Percentiles rank a stretch among this genome's conserved stretches.
phyloP scores from a whole-genome alignment of 2,113 vertebrate genomes.

The Cyrtonyx montezumae region DNA sequence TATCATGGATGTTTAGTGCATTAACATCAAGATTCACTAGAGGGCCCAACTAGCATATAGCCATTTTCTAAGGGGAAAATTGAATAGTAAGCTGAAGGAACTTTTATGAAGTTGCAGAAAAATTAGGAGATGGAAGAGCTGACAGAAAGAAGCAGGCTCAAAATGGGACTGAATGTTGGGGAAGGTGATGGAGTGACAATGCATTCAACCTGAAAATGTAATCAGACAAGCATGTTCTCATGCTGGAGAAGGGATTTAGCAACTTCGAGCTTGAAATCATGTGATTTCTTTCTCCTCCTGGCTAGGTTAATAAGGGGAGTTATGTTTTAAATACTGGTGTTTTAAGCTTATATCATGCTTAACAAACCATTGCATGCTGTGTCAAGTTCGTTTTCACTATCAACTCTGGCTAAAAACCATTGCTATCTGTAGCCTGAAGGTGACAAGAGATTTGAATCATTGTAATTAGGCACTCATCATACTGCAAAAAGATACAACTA shows the following conservation, averaged over 20 bases:
- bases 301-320: slow-evolving; percentile 43
- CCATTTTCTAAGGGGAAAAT: background rate
- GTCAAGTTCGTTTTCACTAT: slow-evolving; percentile 63
- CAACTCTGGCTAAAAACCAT: slow-evolving; percentile 49
- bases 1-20: background rate
- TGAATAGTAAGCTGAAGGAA: background rate
- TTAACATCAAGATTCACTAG: background rate
- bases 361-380: slow-evolving; percentile 61
- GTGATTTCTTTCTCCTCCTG: slow-evolving; percentile 56
- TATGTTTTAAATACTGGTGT: slow-evolving; percentile 40
- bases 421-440: slow-evolving; percentile 64
- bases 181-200: slow-evolving; percentile 42
- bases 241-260: slow-evolving; percentile 62
- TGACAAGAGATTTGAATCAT: slow-evolving; percentile 69
- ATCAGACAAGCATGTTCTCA: slow-evolving; percentile 54
- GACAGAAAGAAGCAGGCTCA: slow-evolving; percentile 27
- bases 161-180: slow-evolving; percentile 5
- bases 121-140: background rate
- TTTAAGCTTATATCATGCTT: slow-evolving; percentile 41
- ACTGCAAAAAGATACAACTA: slow-evolving; percentile 56
- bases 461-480: slow-evolving; percentile 67
- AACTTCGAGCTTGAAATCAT: slow-evolving; percentile 65
- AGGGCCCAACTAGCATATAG: background rate
- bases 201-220: slow-evolving; percentile 56
- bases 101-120: background rate